phyloP scores from a whole-genome alignment of 2,113 vertebrate species.

The Sylvietta virens region DNA sequence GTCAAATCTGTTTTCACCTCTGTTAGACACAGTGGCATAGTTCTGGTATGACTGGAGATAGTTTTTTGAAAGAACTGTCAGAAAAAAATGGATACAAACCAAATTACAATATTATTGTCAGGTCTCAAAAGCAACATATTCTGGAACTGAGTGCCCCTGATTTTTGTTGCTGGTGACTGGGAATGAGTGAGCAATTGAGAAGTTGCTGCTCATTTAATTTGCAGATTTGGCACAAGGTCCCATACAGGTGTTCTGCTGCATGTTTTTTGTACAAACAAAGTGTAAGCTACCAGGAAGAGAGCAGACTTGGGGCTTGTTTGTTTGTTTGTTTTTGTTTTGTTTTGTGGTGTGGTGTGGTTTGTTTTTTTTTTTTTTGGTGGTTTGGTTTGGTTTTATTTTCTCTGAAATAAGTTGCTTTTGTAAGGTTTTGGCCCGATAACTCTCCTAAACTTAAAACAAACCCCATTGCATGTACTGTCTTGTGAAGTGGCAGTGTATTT shows the following conservation, averaged over 20 bases:
- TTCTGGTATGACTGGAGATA: neutral
- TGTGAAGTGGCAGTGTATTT: neutral
- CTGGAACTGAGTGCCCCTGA: neutral
- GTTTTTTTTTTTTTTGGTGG: neutral
- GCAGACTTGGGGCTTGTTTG: neutral
- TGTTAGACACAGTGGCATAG: neutral
- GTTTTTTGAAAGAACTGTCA: neutral
- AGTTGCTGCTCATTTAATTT: neutral
- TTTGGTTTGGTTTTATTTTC: neutral
- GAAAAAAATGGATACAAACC: neutral
- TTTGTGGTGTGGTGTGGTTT: no score
- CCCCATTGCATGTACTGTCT: neutral
- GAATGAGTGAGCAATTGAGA: neutral
- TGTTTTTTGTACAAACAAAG: neutral
- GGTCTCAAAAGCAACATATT: neutral
- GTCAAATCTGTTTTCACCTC: neutral
- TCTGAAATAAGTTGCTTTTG: neutral
- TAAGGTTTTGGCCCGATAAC: neutral
- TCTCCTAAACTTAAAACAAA: neutral
- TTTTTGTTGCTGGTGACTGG: neutral
- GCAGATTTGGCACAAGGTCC: neutral
- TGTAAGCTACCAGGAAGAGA: neutral
- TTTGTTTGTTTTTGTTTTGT: no score
- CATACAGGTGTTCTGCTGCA: neutral
- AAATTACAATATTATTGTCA: neutral